Base-by-base conservation (phyloP, 2,797 vertebrate species). In the Sebastes kiyomatsui region DNA sequence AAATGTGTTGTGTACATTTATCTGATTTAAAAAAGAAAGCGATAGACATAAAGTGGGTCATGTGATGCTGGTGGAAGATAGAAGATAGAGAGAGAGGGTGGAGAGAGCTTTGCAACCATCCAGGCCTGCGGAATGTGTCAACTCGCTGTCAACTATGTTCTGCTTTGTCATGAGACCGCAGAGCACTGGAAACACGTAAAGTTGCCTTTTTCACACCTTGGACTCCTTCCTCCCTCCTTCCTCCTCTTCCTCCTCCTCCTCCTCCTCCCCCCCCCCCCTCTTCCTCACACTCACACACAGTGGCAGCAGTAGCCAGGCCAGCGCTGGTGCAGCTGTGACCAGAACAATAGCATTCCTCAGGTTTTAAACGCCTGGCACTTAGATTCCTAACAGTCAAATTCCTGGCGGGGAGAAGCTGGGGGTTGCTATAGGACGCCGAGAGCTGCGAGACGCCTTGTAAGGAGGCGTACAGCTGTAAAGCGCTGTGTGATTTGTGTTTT, bases 301-400 rank as follows among this genome's bases (percentile, higher is more conserved):
- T 70, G 75, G 90, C 90, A 90, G 90, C 84, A 86, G 87, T 81
- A 88, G 86, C 80, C 75, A 10, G 81, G 79, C 87, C 82, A 80
- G 83, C 20, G 80, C 86, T 89, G 66, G 78, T 91, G 92, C 92
- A 94, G 93, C 94, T 94, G 93, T 94, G 91, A 91, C 92, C 89
- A 87, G 91, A 94, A 93, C 94, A 94, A 94, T 94, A 89, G 87
- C 90, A 95, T 95, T 95, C 94, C 91, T 94, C 84, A 49, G 90
- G 85, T 90, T 90, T 89, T 94, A 93, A 94, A 94, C 89, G 91
- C 90, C 85, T 90, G 94, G 91, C 91, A 92, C 92, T 94, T 92
- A 92, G 92, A 95, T 95, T 94, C 92, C 91, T 93, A 91, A 93
- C 92, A 93, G 93, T 84, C 83, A 85, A 87, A 94, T 92, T 93